Percentiles rank a stretch among this genome's conserved stretches.
Conservation (phyloP, 2,888 invertebrate genomes). For the Rhagonycha lutea region DNA sequence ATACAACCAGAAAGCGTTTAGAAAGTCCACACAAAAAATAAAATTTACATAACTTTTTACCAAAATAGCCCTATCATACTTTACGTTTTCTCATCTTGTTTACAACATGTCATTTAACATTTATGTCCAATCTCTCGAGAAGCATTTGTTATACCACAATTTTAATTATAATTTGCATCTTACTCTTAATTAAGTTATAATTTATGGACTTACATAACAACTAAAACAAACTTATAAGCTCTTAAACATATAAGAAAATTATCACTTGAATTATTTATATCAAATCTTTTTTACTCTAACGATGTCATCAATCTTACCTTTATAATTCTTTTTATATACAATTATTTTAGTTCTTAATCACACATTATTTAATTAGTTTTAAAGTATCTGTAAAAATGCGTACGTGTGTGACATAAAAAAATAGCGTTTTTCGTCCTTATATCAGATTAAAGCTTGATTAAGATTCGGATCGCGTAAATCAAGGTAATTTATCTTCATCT, state of each 20-base stretch:
- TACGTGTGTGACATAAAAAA: slow-evolving; percentile 3
- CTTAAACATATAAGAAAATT: not conserved
- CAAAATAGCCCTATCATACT: not conserved
- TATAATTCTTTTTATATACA: not conserved
- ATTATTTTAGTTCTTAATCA: not conserved
- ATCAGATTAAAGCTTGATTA: slow-evolving; percentile 14
- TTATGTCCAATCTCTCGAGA: not conserved
- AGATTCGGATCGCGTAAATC: slow-evolving; percentile 7
- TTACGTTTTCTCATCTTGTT: not conserved
- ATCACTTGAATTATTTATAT: not conserved
- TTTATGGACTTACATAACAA: slow-evolving; percentile 3
- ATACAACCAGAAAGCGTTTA: not conserved
- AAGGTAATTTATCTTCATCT: slow-evolving; percentile 13
- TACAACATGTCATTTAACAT: not conserved
- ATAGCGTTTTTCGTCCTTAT: not conserved
- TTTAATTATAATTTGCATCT: slow-evolving; percentile 9
- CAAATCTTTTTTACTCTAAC: not conserved
- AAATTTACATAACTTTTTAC: not conserved
- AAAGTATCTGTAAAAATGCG: not conserved
- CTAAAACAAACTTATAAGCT: slow-evolving; percentile 4
- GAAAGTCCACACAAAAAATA: not conserved
- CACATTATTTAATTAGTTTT: not conserved
- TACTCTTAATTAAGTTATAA: slow-evolving; percentile 10
- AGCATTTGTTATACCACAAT: not conserved
- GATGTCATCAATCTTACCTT: not conserved